phyloP scores from a whole-genome alignment of 2,113 vertebrate species.

The Cochlearius cochlearius region DNA sequence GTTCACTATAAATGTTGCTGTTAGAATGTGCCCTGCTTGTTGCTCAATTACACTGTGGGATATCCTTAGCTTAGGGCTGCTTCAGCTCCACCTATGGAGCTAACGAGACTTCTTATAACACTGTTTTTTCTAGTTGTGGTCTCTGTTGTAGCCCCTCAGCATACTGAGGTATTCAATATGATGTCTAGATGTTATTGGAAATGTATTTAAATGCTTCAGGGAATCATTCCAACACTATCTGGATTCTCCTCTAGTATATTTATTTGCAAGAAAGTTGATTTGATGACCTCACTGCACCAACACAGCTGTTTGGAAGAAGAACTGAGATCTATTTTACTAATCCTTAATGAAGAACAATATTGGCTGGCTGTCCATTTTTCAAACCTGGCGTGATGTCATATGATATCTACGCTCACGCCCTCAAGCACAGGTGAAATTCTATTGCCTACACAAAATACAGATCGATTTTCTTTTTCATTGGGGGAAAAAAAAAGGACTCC shows the following conservation, averaged over 20 bases:
- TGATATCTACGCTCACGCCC: not conserved
- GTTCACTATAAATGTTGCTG: not conserved
- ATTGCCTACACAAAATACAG: not conserved
- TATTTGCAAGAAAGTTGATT: not conserved
- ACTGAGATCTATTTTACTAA: not conserved
- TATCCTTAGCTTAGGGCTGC: not conserved
- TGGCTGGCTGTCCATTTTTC: not conserved
- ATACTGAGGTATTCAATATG: not conserved
- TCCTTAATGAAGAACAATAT: not conserved
- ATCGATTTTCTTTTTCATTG: not conserved
- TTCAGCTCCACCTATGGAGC: not conserved
- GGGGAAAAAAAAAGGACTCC: not conserved
- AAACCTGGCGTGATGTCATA: not conserved
- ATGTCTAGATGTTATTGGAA: not conserved
- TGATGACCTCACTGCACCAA: not conserved
- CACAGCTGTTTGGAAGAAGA: not conserved
- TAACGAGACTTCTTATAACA: not conserved
- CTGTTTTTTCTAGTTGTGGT: not conserved
- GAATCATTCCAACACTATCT: not conserved
- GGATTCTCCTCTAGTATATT: not conserved
- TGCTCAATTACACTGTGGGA: not conserved
- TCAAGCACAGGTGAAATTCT: not conserved
- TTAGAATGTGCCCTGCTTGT: not conserved
- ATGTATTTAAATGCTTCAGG: not conserved
- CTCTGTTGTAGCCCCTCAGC: not conserved